phyloP scores from a whole-genome alignment of 2,888 invertebrate species.

The Sminthurinus aureus region DNA sequence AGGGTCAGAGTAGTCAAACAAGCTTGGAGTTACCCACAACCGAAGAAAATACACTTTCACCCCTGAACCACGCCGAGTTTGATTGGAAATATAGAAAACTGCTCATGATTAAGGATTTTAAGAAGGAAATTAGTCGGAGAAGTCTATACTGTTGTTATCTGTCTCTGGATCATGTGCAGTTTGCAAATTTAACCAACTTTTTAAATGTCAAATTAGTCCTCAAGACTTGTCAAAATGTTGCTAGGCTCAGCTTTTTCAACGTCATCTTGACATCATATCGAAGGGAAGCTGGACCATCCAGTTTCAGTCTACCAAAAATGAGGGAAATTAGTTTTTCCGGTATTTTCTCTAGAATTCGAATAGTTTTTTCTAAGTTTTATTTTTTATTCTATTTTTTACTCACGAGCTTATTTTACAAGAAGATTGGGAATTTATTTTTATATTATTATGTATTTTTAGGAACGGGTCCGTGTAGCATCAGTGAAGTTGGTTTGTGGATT shows the following conservation, averaged over 20 bases:
- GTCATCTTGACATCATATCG: neutral
- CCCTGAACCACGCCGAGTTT: neutral
- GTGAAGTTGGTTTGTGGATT: no score
- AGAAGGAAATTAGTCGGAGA: neutral
- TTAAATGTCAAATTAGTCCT: neutral
- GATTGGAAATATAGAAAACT: slow-evolving; percentile 3
- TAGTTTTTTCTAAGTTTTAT: neutral
- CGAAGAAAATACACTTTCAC: neutral
- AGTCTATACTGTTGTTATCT: neutral
- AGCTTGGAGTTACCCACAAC: neutral
- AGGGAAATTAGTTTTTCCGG: neutral
- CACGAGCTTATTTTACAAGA: no score
- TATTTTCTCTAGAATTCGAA: neutral
- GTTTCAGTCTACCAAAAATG: neutral
- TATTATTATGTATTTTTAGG: no score
- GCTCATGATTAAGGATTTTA: neutral
- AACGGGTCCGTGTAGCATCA: no score
- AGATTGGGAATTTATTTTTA: no score
- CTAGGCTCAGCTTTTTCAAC: neutral
- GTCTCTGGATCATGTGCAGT: neutral
- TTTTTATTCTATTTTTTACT: neutral
- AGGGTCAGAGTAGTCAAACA: no score
- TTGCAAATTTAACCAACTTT: neutral
- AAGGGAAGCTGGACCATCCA: neutral
- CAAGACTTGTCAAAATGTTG: neutral